Evolutionary conservation across 2,888 invertebrate genomes (phyloP), one percentile per base, ranked within the genome.

Genomic region (Orthonychiurus folsomi): DNA sequence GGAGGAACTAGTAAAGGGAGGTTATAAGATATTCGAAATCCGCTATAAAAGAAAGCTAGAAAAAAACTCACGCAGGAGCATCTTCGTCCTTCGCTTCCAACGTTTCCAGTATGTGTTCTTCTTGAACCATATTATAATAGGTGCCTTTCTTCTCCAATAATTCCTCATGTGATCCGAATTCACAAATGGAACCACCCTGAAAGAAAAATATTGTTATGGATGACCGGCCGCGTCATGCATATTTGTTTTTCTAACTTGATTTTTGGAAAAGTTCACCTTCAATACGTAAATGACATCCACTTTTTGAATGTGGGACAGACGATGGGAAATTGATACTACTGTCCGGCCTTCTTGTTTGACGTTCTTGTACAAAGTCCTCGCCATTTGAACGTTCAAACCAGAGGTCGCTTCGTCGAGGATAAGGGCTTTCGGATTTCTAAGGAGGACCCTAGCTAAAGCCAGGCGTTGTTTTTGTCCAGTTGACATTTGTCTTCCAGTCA

Each of bases 381-480:
- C 52, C 9, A n/a, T 20, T 3, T 9, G 9, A 20, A 52, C 5
- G 5, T 3, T 21, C n/a, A 52, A 5, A 20, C 52, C 52, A 52
- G 20, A 20, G 5, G 21, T 52, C n/a, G 20, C 52, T 52, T 52
- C 52, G 20, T 52, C 52, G 3, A 52, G 37, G 20, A 52, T 52
- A 5, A 52, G 52, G 9, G 20, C 21, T 52, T 3, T n/a, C n/a
- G 52, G 52, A 20, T 52, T 52, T 21, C 5, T 20, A 9, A 52
- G 9, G 9, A 52, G 5, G 3, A 65, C 64, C 24, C 66, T 26
- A 0, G 68, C 66, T 23, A 68, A 59, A 1, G 59, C 57, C 0
- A 68, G 5, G 1, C 56, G 50, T 48, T 68, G 66, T 24, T 63
- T 37, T 50, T 66, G 64, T 15, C 62, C 50, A 1, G 63, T 60